These are phyloP conservation scores for Chionoecetes opilio DNA, from an alignment of 1,140 invertebrate species.

Conservation along the genomic window DNA sequence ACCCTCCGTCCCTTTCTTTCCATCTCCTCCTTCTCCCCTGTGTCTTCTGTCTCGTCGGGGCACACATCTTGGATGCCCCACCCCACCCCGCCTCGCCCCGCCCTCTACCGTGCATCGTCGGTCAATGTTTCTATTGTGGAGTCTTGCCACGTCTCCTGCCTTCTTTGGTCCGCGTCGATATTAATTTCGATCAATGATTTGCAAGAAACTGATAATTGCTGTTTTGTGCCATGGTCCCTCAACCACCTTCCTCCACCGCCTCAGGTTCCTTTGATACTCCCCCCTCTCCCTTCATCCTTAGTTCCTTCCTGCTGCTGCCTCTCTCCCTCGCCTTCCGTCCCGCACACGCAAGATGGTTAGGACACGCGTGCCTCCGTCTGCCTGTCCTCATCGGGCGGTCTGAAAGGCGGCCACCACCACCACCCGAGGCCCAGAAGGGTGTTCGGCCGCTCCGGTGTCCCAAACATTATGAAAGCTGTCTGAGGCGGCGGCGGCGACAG, in stretches of 20 bases:
- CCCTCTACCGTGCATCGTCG: not conserved
- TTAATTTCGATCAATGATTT: constrained; percentile 77
- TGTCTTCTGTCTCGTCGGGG: not conserved
- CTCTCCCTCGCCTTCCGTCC: not conserved
- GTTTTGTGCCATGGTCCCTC: constrained; percentile 45
- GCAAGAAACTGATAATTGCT: constrained; percentile 67
- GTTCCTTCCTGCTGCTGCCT: not conserved
- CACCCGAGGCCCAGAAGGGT: not conserved
- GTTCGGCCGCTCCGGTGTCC: constrained; percentile 4
- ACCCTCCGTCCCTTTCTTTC: not conserved
- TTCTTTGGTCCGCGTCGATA: constrained; percentile 59
- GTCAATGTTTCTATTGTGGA: constrained; percentile 45
- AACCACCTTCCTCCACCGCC: not conserved
- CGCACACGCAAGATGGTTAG: not conserved
- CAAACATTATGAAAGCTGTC: constrained; percentile 46
- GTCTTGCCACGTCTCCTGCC: not conserved
- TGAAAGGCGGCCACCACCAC: not conserved
- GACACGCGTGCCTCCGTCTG: not conserved
- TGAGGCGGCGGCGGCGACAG: not conserved
- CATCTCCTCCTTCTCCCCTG: not conserved
- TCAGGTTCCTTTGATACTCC: too few relatives aligned
- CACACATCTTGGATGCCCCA: not conserved
- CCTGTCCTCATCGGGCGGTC: not conserved
- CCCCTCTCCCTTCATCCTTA: not conserved
- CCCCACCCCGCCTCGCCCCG: not conserved